Percentiles rank a stretch among this genome's conserved stretches.
phyloP scores from a whole-genome alignment of 2,888 invertebrate species.

The Keiferia lycopersicella region DNA sequence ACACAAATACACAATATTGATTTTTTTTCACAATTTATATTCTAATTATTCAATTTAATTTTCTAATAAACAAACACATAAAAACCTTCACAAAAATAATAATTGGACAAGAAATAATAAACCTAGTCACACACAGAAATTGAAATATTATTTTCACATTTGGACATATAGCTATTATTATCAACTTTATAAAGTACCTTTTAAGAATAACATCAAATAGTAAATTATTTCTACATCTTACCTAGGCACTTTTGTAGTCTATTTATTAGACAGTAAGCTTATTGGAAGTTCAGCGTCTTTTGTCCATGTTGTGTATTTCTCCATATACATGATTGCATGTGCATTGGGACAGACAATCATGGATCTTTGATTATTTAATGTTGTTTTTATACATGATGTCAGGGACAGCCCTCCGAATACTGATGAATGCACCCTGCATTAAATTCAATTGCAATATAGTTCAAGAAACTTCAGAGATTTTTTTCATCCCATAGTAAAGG shows the following conservation, averaged over 20 bases:
- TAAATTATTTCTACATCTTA: constrained; percentile 41
- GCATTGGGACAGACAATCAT: not conserved
- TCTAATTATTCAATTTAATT: too few relatives aligned
- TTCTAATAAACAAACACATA: not conserved
- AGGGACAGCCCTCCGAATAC: too few relatives aligned
- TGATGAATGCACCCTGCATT: too few relatives aligned
- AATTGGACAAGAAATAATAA: not conserved
- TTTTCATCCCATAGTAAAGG: too few relatives aligned
- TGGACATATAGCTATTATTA: constrained; percentile 12
- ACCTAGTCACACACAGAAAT: not conserved
- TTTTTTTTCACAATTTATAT: not conserved
- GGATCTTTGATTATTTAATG: not conserved
- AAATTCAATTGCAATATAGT: too few relatives aligned
- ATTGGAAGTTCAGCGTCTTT: not conserved
- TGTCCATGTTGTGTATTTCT: not conserved
- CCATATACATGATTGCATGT: too few relatives aligned
- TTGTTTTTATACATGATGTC: too few relatives aligned
- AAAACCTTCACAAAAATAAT: not conserved
- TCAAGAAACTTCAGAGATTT: too few relatives aligned
- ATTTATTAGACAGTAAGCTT: constrained; percentile 32
- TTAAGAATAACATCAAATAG: constrained; percentile 20
- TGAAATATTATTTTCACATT: not conserved
- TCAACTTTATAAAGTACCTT: constrained; percentile 13
- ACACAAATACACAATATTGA: constrained; percentile 13
- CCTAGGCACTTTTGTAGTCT: constrained; percentile 60